Evolutionary conservation across 2,113 vertebrate genomes (phyloP).

Genomic region (Myocastor coypus): DNA sequence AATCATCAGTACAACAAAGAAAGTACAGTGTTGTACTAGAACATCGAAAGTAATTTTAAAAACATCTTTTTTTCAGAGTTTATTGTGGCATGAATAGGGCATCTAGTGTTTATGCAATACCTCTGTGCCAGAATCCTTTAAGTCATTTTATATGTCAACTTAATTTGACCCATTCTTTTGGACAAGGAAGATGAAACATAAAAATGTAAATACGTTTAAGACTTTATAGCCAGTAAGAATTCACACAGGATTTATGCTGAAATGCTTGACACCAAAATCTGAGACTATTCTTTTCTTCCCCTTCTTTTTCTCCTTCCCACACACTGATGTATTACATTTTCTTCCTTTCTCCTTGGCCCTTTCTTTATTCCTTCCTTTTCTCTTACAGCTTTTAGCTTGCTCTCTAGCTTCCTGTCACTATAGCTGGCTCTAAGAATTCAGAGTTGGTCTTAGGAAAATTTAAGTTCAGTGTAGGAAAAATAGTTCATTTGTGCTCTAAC

Average conservation of each 20-base stretch:
- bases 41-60: constrained; percentile 19
- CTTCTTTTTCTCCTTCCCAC: not conserved
- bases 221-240: not conserved
- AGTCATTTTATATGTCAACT: not conserved
- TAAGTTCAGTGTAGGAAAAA: not conserved
- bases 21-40: not conserved
- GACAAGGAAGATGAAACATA: not conserved
- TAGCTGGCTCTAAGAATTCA: not conserved
- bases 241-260: not conserved
- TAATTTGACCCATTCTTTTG: not conserved
- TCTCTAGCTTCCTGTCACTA: not conserved
- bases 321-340: not conserved
- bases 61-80: not conserved
- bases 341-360: not conserved
- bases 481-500: constrained; percentile 30
- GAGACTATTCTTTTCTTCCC: not conserved
- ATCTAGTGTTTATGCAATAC: not conserved
- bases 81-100: not conserved
- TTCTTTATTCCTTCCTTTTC: not conserved
- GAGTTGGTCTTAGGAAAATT: not conserved
- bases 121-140: not conserved
- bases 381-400: not conserved
- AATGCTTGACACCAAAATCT: not conserved
- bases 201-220: not conserved
- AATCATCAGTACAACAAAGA: no score